Conservation (phyloP, 2,888 invertebrate genomes). For the Mesopsocus fuscifrons region DNA sequence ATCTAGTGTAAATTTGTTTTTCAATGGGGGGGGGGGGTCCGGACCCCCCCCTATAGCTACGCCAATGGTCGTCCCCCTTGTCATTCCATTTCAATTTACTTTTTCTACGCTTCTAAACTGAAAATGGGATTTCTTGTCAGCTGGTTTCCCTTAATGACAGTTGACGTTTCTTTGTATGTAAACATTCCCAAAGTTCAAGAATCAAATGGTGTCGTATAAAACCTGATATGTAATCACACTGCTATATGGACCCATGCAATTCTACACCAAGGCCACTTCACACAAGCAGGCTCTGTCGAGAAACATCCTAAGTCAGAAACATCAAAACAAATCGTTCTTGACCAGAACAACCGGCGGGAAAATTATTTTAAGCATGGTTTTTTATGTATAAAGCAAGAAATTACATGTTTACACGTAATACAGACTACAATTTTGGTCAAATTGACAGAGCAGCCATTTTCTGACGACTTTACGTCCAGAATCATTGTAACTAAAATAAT, state of each 20-base stretch:
- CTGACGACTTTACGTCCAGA: neutral
- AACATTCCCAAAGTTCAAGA: neutral
- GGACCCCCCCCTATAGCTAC: too few species aligned
- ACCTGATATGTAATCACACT: conserved; percentile 8
- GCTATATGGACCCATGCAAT: neutral
- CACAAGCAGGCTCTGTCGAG: neutral
- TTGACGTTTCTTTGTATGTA: too few species aligned
- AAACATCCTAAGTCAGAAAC: conserved; percentile 9
- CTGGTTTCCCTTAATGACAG: too few species aligned
- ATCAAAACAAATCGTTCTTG: neutral
- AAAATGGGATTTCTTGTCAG: too few species aligned
- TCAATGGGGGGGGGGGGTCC: too few species aligned
- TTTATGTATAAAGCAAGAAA: too few species aligned
- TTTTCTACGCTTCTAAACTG: too few species aligned
- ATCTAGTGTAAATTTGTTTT: too few species aligned
- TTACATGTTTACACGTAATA: too few species aligned
- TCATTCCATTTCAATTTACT: too few species aligned
- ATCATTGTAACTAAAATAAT: neutral
- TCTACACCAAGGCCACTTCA: neutral
- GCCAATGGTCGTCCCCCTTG: too few species aligned
- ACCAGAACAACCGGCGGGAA: neutral
- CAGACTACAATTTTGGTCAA: too few species aligned
- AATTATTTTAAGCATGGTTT: neutral
- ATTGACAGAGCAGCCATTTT: conserved; percentile 8
- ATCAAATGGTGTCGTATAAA: neutral